These are phyloP conservation scores for Platysteira castanea DNA, from an alignment of 2,113 vertebrate species.

Conservation along the genomic window DNA sequence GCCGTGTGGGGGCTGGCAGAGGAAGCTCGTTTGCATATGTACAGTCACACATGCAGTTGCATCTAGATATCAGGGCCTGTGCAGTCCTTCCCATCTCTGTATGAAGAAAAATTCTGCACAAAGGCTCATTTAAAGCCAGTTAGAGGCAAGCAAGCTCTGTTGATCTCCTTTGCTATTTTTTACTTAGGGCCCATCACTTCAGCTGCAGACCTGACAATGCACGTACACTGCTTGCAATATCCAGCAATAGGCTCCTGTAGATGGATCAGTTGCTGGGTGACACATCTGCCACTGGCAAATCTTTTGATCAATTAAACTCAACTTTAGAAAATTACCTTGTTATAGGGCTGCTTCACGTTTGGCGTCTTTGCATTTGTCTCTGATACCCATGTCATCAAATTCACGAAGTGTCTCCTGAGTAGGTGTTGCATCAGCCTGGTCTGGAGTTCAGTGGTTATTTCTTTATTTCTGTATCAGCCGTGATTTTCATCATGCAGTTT, in stretches of 20 bases:
- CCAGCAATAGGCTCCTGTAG: background rate
- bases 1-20: slow-evolving; percentile 1
- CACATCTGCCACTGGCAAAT: background rate
- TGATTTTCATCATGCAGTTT: background rate
- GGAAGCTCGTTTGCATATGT: background rate
- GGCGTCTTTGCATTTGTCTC: background rate
- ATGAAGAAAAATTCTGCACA: background rate
- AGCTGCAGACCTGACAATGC: background rate
- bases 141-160: background rate
- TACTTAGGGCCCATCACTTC: background rate
- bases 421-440: slow-evolving; percentile 4
- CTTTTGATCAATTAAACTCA: background rate
- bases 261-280: background rate
- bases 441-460: background rate
- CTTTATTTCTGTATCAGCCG: background rate
- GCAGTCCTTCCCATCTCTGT: background rate
- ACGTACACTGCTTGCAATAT: accelerated
- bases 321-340: background rate
- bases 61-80: background rate
- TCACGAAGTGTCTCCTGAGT: background rate
- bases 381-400: background rate
- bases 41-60: background rate
- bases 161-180: background rate
- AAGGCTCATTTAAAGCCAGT: background rate
- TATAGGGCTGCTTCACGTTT: background rate